A percentile compares a stretch with the other conserved stretches of the same genome.
phyloP scores from a whole-genome alignment of 2,797 vertebrate genomes.

The Chaetodon trifasciatus region DNA sequence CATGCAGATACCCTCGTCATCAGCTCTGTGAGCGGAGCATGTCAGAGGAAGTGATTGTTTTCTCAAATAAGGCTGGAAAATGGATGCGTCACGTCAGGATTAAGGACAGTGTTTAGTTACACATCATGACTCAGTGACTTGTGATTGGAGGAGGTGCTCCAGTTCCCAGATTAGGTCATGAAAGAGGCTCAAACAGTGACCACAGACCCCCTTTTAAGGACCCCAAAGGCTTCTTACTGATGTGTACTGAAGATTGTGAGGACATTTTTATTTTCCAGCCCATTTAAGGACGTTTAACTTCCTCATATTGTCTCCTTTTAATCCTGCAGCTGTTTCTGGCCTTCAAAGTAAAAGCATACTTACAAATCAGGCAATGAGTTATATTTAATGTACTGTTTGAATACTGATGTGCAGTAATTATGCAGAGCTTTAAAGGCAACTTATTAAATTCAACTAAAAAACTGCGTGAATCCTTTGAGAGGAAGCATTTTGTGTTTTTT shows the following conservation, averaged over 20 bases:
- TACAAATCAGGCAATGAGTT: neutral
- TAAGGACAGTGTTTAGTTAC: neutral
- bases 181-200: neutral
- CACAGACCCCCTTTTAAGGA: neutral
- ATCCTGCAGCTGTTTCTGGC: neutral
- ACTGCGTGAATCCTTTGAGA: neutral
- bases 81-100: neutral
- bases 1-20: slow-evolving; percentile 7
- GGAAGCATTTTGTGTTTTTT: neutral
- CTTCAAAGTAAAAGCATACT: neutral
- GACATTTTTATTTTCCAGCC: neutral
- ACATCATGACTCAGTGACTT: too few relatives aligned
- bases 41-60: neutral
- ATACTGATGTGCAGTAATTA: too few relatives aligned
- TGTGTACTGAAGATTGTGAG: neutral
- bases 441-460: neutral
- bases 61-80: neutral
- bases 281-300: neutral
- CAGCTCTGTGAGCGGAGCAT: neutral
- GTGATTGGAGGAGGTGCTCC: too few relatives aligned
- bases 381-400: neutral
- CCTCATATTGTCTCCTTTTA: neutral
- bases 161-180: too few relatives aligned
- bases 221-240: neutral
- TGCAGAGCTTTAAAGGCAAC: neutral